Evolutionary conservation across 2,888 invertebrate genomes (phyloP).

Genomic region (Athetis lepigone): DNA sequence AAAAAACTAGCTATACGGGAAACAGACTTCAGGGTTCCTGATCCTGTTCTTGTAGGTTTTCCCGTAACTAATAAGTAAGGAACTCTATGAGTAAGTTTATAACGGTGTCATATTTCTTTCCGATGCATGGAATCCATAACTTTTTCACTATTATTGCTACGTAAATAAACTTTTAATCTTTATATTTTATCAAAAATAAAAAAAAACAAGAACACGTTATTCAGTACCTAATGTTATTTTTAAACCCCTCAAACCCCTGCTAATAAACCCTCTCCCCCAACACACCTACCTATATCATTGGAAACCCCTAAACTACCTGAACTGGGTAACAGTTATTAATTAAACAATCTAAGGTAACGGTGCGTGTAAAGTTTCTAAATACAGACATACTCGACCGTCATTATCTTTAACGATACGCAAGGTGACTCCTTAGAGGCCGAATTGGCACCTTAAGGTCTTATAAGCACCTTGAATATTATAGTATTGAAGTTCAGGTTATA

Average conservation of each 20-base stretch:
- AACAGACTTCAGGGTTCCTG: no score
- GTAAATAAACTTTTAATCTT: no score
- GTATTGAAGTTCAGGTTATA: constrained; percentile 53
- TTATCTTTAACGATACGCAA: constrained; percentile 67
- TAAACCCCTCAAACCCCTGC: neutral
- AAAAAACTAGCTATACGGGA: no score
- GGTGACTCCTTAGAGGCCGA: constrained; percentile 43
- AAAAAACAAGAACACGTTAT: neutral
- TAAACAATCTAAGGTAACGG: constrained; percentile 65
- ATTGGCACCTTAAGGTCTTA: constrained; percentile 43
- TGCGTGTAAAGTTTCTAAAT: constrained; percentile 48
- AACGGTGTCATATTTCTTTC: no score
- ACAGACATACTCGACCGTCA: constrained; percentile 60
- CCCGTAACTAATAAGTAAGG: no score
- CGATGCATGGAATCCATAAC: no score
- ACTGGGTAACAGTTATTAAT: constrained; percentile 67
- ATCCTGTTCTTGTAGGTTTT: no score
- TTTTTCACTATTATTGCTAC: no score
- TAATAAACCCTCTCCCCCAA: constrained; percentile 1
- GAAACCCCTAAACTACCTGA: constrained; percentile 17
- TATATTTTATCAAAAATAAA: no score
- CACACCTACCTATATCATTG: constrained; percentile 17
- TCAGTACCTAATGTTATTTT: neutral
- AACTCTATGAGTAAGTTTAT: no score
- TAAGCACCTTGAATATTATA: constrained; percentile 59